These are phyloP conservation scores for Neodiprion pinetum DNA, from an alignment of 1,140 invertebrate species.

Conservation along the genomic window DNA sequence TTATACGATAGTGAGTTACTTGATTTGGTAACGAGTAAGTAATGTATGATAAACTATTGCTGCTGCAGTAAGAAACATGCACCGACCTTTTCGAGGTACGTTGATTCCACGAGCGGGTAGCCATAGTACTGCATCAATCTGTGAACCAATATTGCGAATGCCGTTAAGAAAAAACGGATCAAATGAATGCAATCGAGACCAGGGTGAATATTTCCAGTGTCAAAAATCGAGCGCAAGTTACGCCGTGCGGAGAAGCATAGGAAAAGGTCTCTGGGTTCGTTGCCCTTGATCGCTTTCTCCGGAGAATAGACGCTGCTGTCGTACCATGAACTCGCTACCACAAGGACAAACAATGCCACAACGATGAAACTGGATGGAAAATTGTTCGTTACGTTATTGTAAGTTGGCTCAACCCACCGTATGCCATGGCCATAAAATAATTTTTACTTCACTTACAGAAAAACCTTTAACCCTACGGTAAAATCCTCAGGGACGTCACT, in stretches of 20 bases:
- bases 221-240: conserved; percentile 36
- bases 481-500: conserved; percentile 29
- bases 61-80: background rate
- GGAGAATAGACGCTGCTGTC: conserved; percentile 25
- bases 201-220: conserved; percentile 30
- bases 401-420: background rate
- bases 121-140: conserved; percentile 37
- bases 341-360: conserved; percentile 28
- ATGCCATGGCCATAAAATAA: background rate
- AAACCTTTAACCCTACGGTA: conserved; percentile 25
- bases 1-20: too few relatives aligned
- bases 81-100: conserved; percentile 38
- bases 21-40: too few relatives aligned
- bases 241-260: conserved; percentile 50
- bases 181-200: conserved; percentile 41
- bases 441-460: conserved; percentile 24
- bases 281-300: conserved; percentile 10
- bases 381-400: background rate
- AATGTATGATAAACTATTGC: too few relatives aligned
- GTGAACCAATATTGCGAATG: conserved; percentile 36
- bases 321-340: conserved; percentile 38
- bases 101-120: conserved; percentile 32
- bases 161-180: conserved; percentile 35
- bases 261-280: conserved; percentile 31
- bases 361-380: conserved; percentile 30